Evolutionary conservation across 1,140 invertebrate species (phyloP), one percentile per base, ranked within the genome.

Genomic region (roundworm (Caenorhabditis elegans)): DNA sequence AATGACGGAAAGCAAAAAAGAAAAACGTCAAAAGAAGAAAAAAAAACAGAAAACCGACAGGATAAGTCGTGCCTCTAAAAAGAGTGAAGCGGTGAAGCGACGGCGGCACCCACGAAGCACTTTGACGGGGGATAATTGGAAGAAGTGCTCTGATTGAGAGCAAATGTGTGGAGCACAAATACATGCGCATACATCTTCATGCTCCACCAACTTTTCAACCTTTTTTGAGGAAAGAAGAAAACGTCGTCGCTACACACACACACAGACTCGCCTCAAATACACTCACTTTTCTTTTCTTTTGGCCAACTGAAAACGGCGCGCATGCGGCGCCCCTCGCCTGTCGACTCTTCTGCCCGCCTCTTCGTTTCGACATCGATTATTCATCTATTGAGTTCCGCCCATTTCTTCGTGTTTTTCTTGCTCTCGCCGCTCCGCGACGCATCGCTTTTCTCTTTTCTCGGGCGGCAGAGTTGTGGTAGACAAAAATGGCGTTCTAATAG

Each of bases 151-250:
- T 70, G 60, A 70, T 70, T 70, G 60, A 70, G 60, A 70, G 60
- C 60, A 70, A 70, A 70, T 70, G 60, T 34, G 10, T 70, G 60
- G 19, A 39, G 60, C 60, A 70, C 60, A 70, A 3, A 70, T 6
- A n/a, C 60, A 70, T 43, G 15, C 34, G 39, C n/a, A 39, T 34
- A 65, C 34, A 26, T 17, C 60, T 70, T 70, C 19, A 70, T 70
- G 60, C 60, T 70, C 60, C 60, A 70, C 60, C 60, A 70, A 70
- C 60, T 70, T 70, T 70, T 70, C 60, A 70, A 70, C 60, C 60
- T 70, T 70, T 70, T 70, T 70, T 60, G 53, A 60, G 53, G 28
- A 70, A 36, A 70, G n/a, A 70, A 28, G 34, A 39, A 70, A 39
- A 36, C 31, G 34, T 22, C 34, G 60, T 43, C 39, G 39, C 39